Evolutionary conservation across 2,888 invertebrate species (phyloP), one percentile per base, ranked within the genome.

Genomic region (Mesochorus sp.): DNA sequence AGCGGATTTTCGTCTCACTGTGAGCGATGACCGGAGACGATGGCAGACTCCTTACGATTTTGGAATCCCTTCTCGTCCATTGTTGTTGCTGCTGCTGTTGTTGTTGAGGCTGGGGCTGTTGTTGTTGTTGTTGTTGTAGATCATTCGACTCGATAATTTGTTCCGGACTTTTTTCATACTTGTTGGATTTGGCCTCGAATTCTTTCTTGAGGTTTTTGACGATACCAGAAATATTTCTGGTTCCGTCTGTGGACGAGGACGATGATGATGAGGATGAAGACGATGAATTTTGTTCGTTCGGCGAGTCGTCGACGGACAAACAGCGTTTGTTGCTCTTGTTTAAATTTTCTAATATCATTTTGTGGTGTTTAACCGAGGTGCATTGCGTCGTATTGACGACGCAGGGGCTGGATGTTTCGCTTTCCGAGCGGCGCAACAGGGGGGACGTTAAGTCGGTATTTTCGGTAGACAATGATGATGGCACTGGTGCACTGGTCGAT

Each of bases 151-250:
- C 61, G 39, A 44, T 67, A 21, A 42, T 73, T 39, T 51, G 31
- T 3, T 81, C 78, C 0, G 87, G 85, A 79, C 88, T 90, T 66
- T 87, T 89, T 71, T 91, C 89, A 37, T 86, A 83, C 55, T 83
- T 80, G 21, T 59, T 91, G 0, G 93, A 93, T 89, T 95, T 95
- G 62, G 97, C 97, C 92, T 97, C 97, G 90, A 97, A 97, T 90
- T 96, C 97, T 89, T 95, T 95, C 91, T 96, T 96, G 84, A 97
- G 94, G 92, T 95, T 96, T 92, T 95, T 95, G 83, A 97, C 97
- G 89, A 95, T 95, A 26, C 97, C 96, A 47, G 94, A 93, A 75
- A 93, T 88, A 80, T 89, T 91, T 17, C 91, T 87, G 10, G 85
- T 88, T 84, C 88, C 87, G 55, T 91, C 91, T 2, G 85, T 84